Percentiles rank a stretch among this genome's conserved stretches.
Evolutionary conservation across 2,797 vertebrate genomes (phyloP).

Genomic region (Myotis myotis): DNA sequence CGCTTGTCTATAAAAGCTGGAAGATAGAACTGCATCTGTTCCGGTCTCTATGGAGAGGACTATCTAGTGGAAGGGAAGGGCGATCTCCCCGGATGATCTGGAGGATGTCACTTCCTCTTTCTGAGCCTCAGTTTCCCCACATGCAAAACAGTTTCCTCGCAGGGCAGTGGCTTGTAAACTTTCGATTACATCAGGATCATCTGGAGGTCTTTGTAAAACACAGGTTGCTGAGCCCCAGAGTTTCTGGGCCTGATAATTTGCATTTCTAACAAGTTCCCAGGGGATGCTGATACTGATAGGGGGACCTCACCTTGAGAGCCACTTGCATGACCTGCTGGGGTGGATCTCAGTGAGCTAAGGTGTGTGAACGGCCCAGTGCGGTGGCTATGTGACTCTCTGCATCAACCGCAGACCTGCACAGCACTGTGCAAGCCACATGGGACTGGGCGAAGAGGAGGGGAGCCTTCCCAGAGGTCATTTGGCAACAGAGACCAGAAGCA

Average conservation of each 20-base stretch:
- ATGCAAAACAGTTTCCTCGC: not conserved
- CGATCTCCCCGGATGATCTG: not conserved
- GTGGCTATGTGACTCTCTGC: not conserved
- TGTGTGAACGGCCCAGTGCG: not conserved
- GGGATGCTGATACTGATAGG: not conserved
- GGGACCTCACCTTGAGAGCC: not conserved
- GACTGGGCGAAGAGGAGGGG: not conserved
- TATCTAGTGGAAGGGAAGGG: not conserved
- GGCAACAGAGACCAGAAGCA: not conserved
- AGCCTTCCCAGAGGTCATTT: not conserved
- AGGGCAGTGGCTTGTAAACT: not conserved
- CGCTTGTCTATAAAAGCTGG: not conserved
- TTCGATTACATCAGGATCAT: not conserved
- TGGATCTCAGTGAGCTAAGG: not conserved
- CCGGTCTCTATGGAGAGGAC: not conserved
- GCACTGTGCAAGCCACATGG: not conserved
- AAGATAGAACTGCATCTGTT: not conserved
- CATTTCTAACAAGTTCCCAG: not conserved
- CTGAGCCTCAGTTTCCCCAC: not conserved
- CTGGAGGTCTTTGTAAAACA: not conserved
- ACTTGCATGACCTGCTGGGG: not conserved
- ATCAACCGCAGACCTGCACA: not conserved
- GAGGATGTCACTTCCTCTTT: not conserved
- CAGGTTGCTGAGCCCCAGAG: not conserved
- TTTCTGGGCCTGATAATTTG: not conserved